Evolutionary conservation across 2,888 invertebrate genomes (phyloP).

Genomic region (Chymomyza amoena): DNA sequence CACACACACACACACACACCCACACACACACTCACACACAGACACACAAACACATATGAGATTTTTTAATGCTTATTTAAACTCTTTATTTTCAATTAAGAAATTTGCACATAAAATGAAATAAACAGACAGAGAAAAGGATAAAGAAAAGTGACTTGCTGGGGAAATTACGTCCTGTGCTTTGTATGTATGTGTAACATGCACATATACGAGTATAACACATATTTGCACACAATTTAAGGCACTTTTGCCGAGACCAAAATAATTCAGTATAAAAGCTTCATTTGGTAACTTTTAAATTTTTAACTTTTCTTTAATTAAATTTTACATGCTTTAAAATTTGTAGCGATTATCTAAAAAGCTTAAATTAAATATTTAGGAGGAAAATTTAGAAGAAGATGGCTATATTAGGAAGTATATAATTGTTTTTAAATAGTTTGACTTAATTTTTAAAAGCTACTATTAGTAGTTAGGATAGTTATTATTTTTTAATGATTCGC

Average conservation of each 20-base stretch:
- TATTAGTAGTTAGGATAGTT: too few species aligned
- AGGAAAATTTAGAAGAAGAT: too few species aligned
- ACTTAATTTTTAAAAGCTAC: too few species aligned
- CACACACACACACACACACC: neutral
- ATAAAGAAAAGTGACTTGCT: neutral
- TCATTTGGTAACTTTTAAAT: neutral
- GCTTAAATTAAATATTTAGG: too few species aligned
- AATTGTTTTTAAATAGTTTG: too few species aligned
- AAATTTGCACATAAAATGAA: constrained; percentile 26
- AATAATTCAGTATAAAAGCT: too few species aligned
- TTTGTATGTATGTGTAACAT: neutral
- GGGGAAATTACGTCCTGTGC: too few species aligned
- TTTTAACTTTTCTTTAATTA: neutral
- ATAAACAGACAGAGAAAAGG: neutral
- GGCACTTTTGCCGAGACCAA: too few species aligned
- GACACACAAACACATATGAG: neutral
- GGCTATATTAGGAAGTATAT: too few species aligned
- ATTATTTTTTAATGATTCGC: too few species aligned
- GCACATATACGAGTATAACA: neutral
- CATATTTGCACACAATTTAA: too few species aligned
- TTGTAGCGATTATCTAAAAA: too few species aligned
- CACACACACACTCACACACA: neutral
- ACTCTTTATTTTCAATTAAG: constrained; percentile 57
- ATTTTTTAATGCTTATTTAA: constrained; percentile 49
- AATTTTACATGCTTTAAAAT: neutral